Evolutionary conservation across 1,140 invertebrate genomes (phyloP).

Genomic region (Xylocopa sonorina): DNA sequence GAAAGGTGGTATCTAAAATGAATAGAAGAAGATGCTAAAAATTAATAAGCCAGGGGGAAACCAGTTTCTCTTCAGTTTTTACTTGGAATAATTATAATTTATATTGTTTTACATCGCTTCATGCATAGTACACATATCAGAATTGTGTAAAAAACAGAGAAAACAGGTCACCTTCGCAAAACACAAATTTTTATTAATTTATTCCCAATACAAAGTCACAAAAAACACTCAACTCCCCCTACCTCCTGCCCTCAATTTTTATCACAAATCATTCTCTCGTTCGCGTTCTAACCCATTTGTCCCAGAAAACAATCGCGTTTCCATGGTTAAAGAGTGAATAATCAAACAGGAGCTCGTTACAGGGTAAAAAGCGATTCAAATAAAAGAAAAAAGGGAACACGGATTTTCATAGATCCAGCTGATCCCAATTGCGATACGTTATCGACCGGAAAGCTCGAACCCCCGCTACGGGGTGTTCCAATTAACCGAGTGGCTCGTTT

Average conservation of each 20-base stretch:
- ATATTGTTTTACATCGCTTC: too few relatives aligned
- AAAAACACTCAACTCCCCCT: neutral
- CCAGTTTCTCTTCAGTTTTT: too few relatives aligned
- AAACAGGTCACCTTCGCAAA: neutral
- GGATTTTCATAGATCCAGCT: slow-evolving; percentile 9
- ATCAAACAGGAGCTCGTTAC: neutral
- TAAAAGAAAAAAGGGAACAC: neutral
- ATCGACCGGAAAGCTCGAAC: slow-evolving; percentile 1
- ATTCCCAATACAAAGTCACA: neutral
- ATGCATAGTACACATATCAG: too few relatives aligned
- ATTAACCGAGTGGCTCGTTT: slow-evolving; percentile 19
- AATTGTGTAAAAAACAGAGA: too few relatives aligned
- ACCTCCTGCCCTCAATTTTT: too few relatives aligned
- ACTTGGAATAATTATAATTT: too few relatives aligned
- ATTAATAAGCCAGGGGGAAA: too few relatives aligned
- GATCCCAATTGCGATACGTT: neutral
- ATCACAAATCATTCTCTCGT: neutral
- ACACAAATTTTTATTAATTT: neutral
- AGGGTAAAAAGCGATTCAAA: slow-evolving; percentile 5
- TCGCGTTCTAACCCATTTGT: slow-evolving; percentile 10
- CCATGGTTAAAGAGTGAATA: slow-evolving; percentile 24
- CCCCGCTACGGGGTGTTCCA: neutral
- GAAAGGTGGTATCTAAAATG: too few relatives aligned
- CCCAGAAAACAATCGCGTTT: slow-evolving; percentile 8
- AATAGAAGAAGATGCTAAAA: too few relatives aligned